Base-by-base conservation (phyloP, 1,140 invertebrate species). In the Scaptodrosophila lebanonensis region DNA sequence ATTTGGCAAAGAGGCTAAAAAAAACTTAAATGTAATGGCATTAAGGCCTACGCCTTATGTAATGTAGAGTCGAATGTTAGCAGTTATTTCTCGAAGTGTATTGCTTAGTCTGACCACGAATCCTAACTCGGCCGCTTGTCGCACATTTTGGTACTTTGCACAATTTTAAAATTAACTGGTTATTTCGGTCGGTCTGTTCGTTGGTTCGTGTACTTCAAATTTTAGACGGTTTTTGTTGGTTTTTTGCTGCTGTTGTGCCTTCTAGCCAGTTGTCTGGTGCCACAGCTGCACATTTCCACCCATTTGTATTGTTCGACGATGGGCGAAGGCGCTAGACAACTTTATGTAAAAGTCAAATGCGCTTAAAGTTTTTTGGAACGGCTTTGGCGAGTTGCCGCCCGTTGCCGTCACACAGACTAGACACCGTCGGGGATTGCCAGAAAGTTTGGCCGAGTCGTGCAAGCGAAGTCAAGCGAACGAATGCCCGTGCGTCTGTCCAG, bases 81-180 rank as follows among this genome's bases (percentile, higher is more conserved):
- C n/a, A n/a, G n/a, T n/a, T n/a, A n/a, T n/a, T n/a, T n/a, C n/a
- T n/a, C n/a, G n/a, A n/a, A n/a, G n/a, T n/a, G n/a, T n/a, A n/a
- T n/a, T n/a, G n/a, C n/a, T n/a, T n/a, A n/a, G n/a, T 64, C 43
- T 42, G 45, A 51, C 60, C 59, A 59, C 44, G 45, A 57, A 62
- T 9, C 44, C 44, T 38, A 38, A 52, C 39, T 49, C 40, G 32
- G 6, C 29, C 7, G 12, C 25, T 22, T 33, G 44, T 35, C 49
- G 44, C 54, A 45, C 18, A 70, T 62, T 71, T 66, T 61, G 54
- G 68, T 45, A 66, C 60, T 76, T 67, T 61, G 58, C 60, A 61
- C 54, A 75, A 67, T 75, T 75, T 69, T 48, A 50, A 76, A 76
- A 76, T 76, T 76, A 76, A 76, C 71, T 76, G 71, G 57, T 63